A percentile compares a stretch with the other conserved stretches of the same genome.
Conservation (phyloP, 2,888 invertebrate genomes). For the Corbicula japonica region DNA sequence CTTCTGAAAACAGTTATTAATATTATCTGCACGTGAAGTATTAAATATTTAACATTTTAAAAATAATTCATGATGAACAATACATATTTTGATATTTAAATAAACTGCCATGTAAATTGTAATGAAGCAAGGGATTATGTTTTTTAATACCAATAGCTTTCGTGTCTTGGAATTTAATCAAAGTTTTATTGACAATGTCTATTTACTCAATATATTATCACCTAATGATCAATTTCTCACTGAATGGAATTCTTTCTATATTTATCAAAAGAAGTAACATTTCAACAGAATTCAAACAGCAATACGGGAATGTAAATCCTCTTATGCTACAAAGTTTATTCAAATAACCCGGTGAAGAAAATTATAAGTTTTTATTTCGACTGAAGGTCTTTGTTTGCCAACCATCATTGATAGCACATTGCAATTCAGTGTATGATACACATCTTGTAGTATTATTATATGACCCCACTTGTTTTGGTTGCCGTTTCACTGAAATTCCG, state of each 20-base stretch:
- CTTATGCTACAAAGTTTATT: neutral
- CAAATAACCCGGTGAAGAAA: conserved; percentile 8
- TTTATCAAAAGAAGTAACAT: conserved; percentile 28
- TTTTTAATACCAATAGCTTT: no score
- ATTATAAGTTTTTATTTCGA: no score
- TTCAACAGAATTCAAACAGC: conserved; percentile 17
- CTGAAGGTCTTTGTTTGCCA: no score
- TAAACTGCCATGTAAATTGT: neutral
- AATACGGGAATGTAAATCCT: conserved; percentile 24
- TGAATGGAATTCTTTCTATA: conserved; percentile 17
- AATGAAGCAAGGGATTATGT: no score
- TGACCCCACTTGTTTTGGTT: no score
- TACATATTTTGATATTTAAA: neutral
- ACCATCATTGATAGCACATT: no score
- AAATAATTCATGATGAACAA: neutral
- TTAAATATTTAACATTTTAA: neutral
- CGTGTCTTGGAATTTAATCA: conserved; percentile 13
- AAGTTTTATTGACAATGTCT: conserved; percentile 10
- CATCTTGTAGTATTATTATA: no score
- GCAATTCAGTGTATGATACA: no score
- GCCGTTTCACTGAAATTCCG: no score
- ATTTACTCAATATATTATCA: conserved; percentile 30
- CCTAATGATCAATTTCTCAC: conserved; percentile 5
- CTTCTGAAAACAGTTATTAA: neutral
- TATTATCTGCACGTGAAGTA: neutral